Conservation (phyloP, 2,888 invertebrate species). For the Leptopterna dolabrata region DNA sequence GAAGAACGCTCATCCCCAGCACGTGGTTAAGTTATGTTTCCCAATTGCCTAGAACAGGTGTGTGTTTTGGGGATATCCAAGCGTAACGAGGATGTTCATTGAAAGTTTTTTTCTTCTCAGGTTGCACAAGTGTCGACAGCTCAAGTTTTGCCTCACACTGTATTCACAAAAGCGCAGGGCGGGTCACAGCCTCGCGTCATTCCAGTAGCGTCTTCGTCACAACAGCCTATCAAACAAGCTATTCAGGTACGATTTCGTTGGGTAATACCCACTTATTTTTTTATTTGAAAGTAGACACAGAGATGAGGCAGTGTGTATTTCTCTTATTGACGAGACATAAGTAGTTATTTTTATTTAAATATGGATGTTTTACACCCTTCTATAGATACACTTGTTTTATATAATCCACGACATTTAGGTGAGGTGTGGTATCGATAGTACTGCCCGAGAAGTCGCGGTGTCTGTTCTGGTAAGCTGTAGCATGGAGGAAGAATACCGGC, state of each 20-base stretch:
- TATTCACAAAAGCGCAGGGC: constrained; percentile 71
- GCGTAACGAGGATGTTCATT: neutral
- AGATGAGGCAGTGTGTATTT: too few species aligned
- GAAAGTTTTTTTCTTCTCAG: neutral
- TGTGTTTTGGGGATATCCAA: neutral
- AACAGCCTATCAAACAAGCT: constrained; percentile 71
- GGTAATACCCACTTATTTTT: too few species aligned
- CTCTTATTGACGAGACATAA: too few species aligned
- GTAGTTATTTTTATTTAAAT: too few species aligned
- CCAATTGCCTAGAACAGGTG: neutral
- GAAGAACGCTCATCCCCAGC: constrained; percentile 68
- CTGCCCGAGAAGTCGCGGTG: too few species aligned
- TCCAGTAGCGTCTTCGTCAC: constrained; percentile 72
- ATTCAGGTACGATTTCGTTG: constrained; percentile 69
- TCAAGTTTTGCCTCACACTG: constrained; percentile 70
- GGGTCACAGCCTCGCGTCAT: constrained; percentile 70
- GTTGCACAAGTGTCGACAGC: constrained; percentile 65
- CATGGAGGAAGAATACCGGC: too few species aligned
- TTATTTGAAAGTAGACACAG: too few species aligned
- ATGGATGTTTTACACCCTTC: too few species aligned
- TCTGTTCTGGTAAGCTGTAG: too few species aligned
- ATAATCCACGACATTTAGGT: too few species aligned
- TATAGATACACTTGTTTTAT: too few species aligned
- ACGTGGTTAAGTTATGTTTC: constrained; percentile 65
- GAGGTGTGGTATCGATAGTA: too few species aligned